Percentiles rank a stretch among this genome's conserved stretches.
Conservation (phyloP, 30 jellyfish, hydroid and myxozoan genomes). For the Hydractinia echinata region DNA sequence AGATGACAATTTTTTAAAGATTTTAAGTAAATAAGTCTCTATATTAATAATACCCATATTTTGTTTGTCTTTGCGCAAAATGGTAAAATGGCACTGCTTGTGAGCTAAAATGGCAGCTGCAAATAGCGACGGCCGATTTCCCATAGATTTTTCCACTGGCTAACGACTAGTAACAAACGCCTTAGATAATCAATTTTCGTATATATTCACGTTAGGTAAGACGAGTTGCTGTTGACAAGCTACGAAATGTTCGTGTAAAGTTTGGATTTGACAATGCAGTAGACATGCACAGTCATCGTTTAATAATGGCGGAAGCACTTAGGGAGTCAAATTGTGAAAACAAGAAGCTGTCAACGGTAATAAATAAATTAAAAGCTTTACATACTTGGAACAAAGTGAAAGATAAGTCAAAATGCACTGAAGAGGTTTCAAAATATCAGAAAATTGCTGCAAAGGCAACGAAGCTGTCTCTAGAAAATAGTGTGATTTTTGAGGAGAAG, state of each 20-base stretch:
- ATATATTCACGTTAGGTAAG: constrained; percentile 32
- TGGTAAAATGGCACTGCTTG: too few relatives aligned
- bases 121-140: too few relatives aligned
- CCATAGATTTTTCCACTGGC: too few relatives aligned
- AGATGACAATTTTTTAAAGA: too few relatives aligned
- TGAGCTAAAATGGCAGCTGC: too few relatives aligned
- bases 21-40: too few relatives aligned
- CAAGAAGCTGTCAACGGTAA: constrained; percentile 34
- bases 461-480: constrained; percentile 46
- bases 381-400: constrained; percentile 9
- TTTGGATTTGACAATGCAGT: constrained; percentile 50
- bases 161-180: too few relatives aligned
- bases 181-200: too few relatives aligned
- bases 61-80: too few relatives aligned
- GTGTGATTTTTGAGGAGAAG: constrained; percentile 58
- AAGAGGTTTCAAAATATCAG: constrained; percentile 5
- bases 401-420: background rate
- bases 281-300: constrained; percentile 50
- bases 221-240: constrained; percentile 52
- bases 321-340: constrained; percentile 76
- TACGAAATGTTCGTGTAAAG: constrained; percentile 55
- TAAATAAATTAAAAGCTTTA: background rate
- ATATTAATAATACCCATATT: too few relatives aligned
- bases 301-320: constrained; percentile 62
- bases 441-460: constrained; percentile 21